A percentile compares a stretch with the other conserved stretches of the same genome.
phyloP scores from a whole-genome alignment of 2,113 vertebrate species.

The Peromyscus maniculatus region DNA sequence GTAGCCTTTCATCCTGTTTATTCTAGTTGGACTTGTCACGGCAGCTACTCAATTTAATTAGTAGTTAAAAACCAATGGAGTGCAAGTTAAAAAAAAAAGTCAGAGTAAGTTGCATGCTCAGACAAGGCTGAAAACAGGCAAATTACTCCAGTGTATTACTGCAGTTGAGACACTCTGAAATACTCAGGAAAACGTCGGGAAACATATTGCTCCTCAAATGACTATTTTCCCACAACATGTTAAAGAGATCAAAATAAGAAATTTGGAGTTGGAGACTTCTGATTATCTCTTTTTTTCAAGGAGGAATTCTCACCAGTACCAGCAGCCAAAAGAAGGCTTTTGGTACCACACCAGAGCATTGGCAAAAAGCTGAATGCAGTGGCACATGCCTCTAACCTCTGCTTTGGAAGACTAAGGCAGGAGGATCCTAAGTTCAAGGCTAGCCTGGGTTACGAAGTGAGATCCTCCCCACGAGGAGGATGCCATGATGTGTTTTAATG shows the following conservation, averaged over 20 bases:
- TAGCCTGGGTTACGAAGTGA: no score
- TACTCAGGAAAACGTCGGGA: neutral
- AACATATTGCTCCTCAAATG: neutral
- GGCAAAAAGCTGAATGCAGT: neutral
- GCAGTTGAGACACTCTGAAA: neutral
- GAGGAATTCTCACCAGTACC: neutral
- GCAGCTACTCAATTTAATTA: neutral
- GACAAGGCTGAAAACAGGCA: neutral
- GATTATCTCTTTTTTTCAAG: neutral
- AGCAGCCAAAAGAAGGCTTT: neutral
- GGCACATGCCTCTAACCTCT: no score
- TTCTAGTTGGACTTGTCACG: neutral
- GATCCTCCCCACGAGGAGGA: neutral
- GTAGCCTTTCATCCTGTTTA: neutral
- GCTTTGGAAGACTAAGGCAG: neutral
- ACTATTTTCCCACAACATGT: slow-evolving; percentile 8
- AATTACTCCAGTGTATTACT: neutral
- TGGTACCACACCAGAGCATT: neutral
- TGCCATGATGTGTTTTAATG: neutral
- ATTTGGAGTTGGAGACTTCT: neutral
- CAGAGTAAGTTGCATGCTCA: neutral
- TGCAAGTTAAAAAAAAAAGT: neutral
- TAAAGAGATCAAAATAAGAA: neutral
- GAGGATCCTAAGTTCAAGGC: neutral
- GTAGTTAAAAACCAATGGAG: neutral